These are phyloP conservation scores for Zoanthus gigantus DNA, from an alignment of 92 coral and sea anemone species.

Conservation along the genomic window DNA sequence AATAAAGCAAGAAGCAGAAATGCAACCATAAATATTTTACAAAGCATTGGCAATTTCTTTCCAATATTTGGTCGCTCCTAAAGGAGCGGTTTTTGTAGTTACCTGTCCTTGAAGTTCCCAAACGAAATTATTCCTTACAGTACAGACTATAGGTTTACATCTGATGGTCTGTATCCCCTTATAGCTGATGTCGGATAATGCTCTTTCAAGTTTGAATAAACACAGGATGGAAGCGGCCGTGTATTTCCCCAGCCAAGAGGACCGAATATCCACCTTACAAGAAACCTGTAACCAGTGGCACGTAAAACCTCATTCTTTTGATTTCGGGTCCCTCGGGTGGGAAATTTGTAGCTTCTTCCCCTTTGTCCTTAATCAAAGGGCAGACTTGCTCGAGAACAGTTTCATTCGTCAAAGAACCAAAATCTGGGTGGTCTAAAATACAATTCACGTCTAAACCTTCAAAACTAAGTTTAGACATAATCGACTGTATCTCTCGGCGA, in stretches of 20 bases:
- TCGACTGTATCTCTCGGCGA: slow-evolving; percentile 34
- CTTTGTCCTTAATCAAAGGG: background rate
- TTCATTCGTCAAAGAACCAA: background rate
- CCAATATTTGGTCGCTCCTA: background rate
- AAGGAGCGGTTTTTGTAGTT: background rate
- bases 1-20: background rate
- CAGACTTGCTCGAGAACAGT: background rate
- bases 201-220: no score
- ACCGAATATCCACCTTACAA: no score
- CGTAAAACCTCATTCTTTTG: slow-evolving; percentile 2
- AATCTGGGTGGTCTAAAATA: background rate
- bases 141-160: no score
- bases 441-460: background rate
- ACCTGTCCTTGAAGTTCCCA: no score
- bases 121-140: no score
- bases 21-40: background rate
- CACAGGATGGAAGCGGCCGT: no score
- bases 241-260: no score
- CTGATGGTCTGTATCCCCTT: no score
- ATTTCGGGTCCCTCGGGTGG: slow-evolving; percentile 12
- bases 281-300: no score
- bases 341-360: slow-evolving; percentile 10
- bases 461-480: background rate
- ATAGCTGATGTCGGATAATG: no score
- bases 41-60: background rate